Evolutionary conservation across 1,140 invertebrate genomes (phyloP), one percentile per base, ranked within the genome.

Genomic region (Drosophila nasuta): DNA sequence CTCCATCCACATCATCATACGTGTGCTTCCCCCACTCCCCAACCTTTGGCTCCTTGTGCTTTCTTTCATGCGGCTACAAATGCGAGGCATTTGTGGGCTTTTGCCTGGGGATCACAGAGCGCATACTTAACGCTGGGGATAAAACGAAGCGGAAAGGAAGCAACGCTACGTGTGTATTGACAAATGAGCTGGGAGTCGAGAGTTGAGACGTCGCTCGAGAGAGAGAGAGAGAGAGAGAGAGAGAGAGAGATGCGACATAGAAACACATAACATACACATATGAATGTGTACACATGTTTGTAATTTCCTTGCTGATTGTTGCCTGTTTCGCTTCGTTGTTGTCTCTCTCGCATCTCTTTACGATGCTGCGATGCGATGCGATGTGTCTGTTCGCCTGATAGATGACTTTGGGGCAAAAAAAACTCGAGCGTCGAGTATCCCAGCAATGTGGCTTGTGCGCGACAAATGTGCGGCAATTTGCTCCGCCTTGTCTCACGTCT

Each of bases 251-350:
- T 0, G 35, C 11, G 35, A 10, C 49, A 25, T 13, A 62, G 48
- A 52, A 43, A 60, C 52, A 30, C 48, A 38, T 38, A 38, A 38
- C 35, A 38, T 38, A 33, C 30, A 33, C 35, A 52, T 52, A 60
- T 60, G 46, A 25, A 45, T 57, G 66, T 49, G 46, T 81, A 81
- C 82, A 87, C 82, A 82, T 87, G 82, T 82, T 87, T 82, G 77
- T 82, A 79, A 87, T 87, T 88, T 82, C 73, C 72, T 54, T 88
- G 82, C 54, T 87, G 77, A 82, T 88, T 88, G 83, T 77, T 74
- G 82, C 64, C 76, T 75, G 65, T 52, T 75, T 71, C 62, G 59
- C 35, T 49, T 38, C 56, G 43, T 49, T 57, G 38, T 80, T 66
- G 63, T 13, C 58, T 68, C 58, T 68, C 51, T 51, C 57, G 28